These are phyloP conservation scores for Hypercompe scribonia DNA, from an alignment of 2,888 invertebrate genomes.

Conservation along the genomic window DNA sequence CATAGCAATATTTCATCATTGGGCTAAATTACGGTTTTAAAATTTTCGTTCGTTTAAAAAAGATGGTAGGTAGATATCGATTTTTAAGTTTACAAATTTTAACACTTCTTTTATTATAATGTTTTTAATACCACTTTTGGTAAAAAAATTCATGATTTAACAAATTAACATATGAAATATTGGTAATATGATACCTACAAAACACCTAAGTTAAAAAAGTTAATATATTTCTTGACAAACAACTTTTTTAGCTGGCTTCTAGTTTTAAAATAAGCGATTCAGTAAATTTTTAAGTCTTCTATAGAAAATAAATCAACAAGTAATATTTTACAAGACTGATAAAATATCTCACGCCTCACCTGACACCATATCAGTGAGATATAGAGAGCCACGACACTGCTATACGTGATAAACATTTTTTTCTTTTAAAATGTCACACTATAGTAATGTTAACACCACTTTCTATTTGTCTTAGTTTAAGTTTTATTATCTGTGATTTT, in stretches of 20 bases:
- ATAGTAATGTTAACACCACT: constrained; percentile 23
- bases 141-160: no score
- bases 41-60: neutral
- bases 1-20: neutral
- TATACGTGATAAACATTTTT: constrained; percentile 53
- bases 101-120: no score
- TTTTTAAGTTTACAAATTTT: neutral
- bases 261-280: neutral
- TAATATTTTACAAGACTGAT: constrained; percentile 16
- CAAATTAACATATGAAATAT: neutral
- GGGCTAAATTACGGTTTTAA: neutral
- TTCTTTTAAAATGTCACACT: constrained; percentile 25
- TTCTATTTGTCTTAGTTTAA: constrained; percentile 21
- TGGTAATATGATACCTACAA: neutral
- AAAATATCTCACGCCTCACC: constrained; percentile 57
- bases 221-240: neutral
- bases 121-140: no score
- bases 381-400: constrained; percentile 47
- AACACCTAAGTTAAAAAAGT: neutral
- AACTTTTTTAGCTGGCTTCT: neutral
- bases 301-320: constrained; percentile 12
- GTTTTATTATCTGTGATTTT: constrained; percentile 19
- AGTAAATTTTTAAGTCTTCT: neutral
- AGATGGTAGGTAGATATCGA: neutral
- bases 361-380: constrained; percentile 61